Base-by-base conservation (phyloP, 2,797 vertebrate genomes). In the Tolypeutes matacus region DNA sequence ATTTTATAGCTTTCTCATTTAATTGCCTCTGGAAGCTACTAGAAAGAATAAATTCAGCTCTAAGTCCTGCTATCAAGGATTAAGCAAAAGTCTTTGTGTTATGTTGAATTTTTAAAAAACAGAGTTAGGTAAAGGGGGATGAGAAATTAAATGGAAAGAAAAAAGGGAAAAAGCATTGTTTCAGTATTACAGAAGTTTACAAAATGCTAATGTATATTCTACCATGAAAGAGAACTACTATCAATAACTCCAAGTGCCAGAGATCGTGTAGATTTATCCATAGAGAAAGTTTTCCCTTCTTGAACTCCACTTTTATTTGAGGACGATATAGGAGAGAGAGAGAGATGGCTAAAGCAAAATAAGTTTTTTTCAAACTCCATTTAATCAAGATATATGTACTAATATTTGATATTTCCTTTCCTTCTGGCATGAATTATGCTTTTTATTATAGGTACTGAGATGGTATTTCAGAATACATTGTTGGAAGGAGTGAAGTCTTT, bases 361-460 rank as follows among this genome's bases (percentile, higher is more conserved):
- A 46, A 14, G 31, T 27, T 39, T 39, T 89, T 60, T 76, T 25
- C 34, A 58, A 89, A 46, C 39, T 85, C 56, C 70, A 27, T 27
- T 42, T 53, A 80, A 42, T 85, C 81, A 80, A 53, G 49, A 46
- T 31, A 39, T 29, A 84, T 78, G 5, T 25, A 62, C 46, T 83
- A 46, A n/a, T 76, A 18, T 77, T 77, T 69, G 58, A 69, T 80
- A 46, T 69, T 77, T 34, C 51, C n/a, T 90, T 46, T 76, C 34
- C 60, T 78, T 89, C 36, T 89, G 53, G 18, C 18, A 72, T 94
- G 15, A 85, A 42, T 62, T n/a, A n/a, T 29, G 9, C 51, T 58
- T 91, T 86, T 82, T 69, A 94, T 93, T 95, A 76, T 42, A 96
- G 97, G 49, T 56, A 21, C 85, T 67, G 91, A 64, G 7, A 92